Conservation (phyloP, 53 echinoderm and acorn worm genomes). For the Arbacia lixula region DNA sequence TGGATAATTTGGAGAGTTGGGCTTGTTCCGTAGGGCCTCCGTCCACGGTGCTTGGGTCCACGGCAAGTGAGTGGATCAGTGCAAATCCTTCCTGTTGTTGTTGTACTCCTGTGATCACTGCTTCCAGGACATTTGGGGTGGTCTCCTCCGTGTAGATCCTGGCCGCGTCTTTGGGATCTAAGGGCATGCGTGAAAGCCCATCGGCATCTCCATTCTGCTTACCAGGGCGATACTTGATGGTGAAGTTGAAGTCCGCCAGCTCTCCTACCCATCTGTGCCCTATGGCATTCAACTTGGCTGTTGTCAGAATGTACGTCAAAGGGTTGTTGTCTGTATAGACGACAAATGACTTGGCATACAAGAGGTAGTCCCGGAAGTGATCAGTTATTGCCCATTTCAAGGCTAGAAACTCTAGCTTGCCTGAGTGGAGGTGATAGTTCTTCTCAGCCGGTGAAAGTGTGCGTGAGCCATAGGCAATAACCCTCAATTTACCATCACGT, state of each 20-base stretch:
- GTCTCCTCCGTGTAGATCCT: constrained; percentile 27
- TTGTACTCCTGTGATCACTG: too few species aligned
- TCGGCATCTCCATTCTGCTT: constrained; percentile 61
- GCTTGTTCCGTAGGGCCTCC: background rate
- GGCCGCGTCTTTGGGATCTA: background rate
- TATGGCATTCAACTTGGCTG: constrained; percentile 64
- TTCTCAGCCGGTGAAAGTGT: constrained; percentile 63
- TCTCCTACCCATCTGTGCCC: constrained; percentile 71
- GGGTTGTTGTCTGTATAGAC: constrained; percentile 47
- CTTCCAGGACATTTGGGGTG: too few species aligned
- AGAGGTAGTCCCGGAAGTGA: constrained; percentile 52
- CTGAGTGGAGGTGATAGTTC: constrained; percentile 65
- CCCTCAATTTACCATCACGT: constrained; percentile 60
- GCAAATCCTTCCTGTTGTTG: too few species aligned
- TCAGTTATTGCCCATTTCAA: constrained; percentile 35
- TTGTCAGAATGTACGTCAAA: constrained; percentile 55
- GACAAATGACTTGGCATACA: constrained; percentile 27
- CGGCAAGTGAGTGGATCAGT: background rate
- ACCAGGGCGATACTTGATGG: constrained; percentile 53
- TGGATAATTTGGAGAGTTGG: background rate
- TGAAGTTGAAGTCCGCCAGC: constrained; percentile 61
- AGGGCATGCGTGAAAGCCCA: constrained; percentile 31
- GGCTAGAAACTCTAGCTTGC: constrained; percentile 56
- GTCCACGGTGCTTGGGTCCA: background rate
- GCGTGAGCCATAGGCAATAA: constrained; percentile 62